Conservation (phyloP, 2,888 invertebrate species). For the Cinara cedri region DNA sequence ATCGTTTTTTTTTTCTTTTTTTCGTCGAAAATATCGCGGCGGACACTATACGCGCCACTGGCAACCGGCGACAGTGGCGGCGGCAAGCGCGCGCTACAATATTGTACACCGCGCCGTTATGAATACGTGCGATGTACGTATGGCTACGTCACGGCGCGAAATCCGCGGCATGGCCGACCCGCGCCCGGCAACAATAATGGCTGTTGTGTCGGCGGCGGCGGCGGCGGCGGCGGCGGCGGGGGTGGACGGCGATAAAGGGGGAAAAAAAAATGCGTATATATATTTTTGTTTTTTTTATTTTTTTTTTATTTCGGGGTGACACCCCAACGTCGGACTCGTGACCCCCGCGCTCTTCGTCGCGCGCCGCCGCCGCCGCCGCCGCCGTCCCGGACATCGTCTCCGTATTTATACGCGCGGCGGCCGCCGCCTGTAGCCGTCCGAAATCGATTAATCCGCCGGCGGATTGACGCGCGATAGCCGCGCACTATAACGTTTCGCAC, state of each 20-base stretch:
- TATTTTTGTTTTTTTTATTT: too few relatives aligned
- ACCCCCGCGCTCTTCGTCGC: constrained; percentile 4
- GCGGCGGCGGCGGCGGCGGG: constrained; percentile 16
- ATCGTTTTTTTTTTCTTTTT: too few relatives aligned
- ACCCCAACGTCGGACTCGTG: constrained; percentile 24
- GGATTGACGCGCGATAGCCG: constrained; percentile 32
- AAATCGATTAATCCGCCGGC: too few relatives aligned
- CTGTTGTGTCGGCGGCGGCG: constrained; percentile 12
- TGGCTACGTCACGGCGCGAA: too few relatives aligned
- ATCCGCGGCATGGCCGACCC: background rate
- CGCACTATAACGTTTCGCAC: constrained; percentile 43
- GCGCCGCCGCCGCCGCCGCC: background rate
- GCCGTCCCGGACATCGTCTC: background rate
- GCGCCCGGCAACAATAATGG: background rate
- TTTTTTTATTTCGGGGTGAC: constrained; percentile 39
- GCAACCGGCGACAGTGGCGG: too few relatives aligned
- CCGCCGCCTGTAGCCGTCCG: background rate
- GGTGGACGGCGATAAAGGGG: constrained; percentile 11
- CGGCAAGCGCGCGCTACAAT: background rate
- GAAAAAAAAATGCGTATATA: too few relatives aligned
- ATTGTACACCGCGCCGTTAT: background rate
- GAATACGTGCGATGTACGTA: background rate
- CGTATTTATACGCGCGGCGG: too few relatives aligned
- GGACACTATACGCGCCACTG: too few relatives aligned
- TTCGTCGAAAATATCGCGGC: too few relatives aligned